Percentiles rank a stretch among this genome's conserved stretches.
Conservation (phyloP, 2,888 invertebrate species). For the Acronicta alni region DNA sequence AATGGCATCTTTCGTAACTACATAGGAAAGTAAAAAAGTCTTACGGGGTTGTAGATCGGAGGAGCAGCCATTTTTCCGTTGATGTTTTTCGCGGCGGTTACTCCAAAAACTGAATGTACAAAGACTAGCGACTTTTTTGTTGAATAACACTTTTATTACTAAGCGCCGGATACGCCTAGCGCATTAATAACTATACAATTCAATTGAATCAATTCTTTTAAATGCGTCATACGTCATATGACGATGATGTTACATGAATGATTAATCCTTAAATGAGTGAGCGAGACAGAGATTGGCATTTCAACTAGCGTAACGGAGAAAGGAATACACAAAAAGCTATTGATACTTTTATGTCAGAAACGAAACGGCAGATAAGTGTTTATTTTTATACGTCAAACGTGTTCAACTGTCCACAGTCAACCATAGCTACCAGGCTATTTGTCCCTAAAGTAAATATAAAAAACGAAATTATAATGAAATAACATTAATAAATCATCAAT, state of each 20-base stretch:
- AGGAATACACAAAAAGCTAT: constrained; percentile 13
- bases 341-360: rapidly evolving
- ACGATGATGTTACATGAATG: constrained; percentile 54
- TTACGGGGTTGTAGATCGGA: constrained; percentile 82
- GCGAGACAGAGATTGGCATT: constrained; percentile 1
- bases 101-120: constrained; percentile 37
- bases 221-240: constrained; percentile 83
- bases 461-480: too few species aligned
- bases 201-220: constrained; percentile 63
- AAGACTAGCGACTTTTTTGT: constrained; percentile 47
- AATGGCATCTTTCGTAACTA: constrained; percentile 47
- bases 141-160: constrained; percentile 62
- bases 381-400: constrained; percentile 44
- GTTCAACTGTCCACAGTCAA: constrained; percentile 10
- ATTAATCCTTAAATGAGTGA: constrained; percentile 42
- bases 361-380: constrained; percentile 29
- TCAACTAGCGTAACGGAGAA: constrained; percentile 19
- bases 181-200: constrained; percentile 60
- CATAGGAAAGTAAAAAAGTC: constrained; percentile 52
- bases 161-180: constrained; percentile 69
- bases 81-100: constrained; percentile 36
- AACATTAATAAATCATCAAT: too few species aligned
- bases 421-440: constrained; percentile 4
- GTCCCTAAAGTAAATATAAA: neutral
- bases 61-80: constrained; percentile 72